Evolutionary conservation across 2,888 invertebrate genomes (phyloP), one percentile per base, ranked within the genome.

Genomic region (Eupithecia exiguata): DNA sequence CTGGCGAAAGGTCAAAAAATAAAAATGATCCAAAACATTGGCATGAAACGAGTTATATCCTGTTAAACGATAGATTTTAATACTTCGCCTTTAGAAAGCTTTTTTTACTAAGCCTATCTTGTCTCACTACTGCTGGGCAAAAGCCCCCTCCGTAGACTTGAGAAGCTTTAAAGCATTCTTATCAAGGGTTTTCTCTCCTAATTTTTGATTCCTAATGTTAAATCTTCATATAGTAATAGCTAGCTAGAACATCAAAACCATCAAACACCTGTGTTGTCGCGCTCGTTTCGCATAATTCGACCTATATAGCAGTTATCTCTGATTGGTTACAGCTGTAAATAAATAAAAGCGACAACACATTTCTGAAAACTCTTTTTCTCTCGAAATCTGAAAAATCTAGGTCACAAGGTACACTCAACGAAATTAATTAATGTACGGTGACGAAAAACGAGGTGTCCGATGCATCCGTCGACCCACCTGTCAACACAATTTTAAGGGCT

Each of bases 351-450:
- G 78, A 80, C 81, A 79, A 83, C 83, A 84, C 73, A 80, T 73
- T 84, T 84, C 81, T 76, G 82, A 80, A 83, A 85, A 80, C 76
- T 76, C 70, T 71, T 68, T 74, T 58, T 58, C 75, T 72, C 67
- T 70, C 80, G 80, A 82, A 78, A 79, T 82, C 69, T 80, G 77
- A 83, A 84, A 84, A 82, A 85, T 78, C 36, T 79, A 73, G 85
- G 85, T 86, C 84, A 84, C 81, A 69, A 75, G 73, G 78, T 81
- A 82, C 76, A 78, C 74, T 79, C 78, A 76, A 68, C 73, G 76
- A 78, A 78, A 84, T 77, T 80, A 81, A 80, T 79, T 78, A 77
- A 79, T 78, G 75, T 71, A 70, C 69, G 73, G 79, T 80, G 80
- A 81, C 74, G 79, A 78, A 77, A 79, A 83, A 62, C 78, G 75